Conservation (phyloP, 2,797 vertebrate species). For the Pantherophis alleghaniensis region DNA sequence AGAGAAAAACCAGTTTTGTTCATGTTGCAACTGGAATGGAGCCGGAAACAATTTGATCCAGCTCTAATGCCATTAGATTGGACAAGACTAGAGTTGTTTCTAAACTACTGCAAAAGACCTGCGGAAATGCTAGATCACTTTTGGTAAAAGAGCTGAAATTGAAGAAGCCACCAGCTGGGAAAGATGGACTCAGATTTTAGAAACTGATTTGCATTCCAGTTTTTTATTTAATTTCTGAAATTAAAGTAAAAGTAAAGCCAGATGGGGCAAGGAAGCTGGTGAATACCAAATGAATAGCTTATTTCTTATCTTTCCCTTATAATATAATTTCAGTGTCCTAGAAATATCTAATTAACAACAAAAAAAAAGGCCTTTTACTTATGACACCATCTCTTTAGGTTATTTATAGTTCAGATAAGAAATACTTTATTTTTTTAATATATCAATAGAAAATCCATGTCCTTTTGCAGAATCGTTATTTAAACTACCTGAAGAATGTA, state of each 20-base stretch:
- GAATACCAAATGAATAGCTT: background rate
- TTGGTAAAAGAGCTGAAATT: background rate
- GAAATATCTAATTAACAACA: background rate
- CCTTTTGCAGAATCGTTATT: conserved; percentile 55
- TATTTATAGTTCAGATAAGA: conserved; percentile 66
- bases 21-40: background rate
- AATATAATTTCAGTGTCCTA: conserved; percentile 5
- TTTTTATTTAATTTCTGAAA: background rate
- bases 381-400: conserved; percentile 53
- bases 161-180: background rate
- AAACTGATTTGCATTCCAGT: background rate
- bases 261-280: background rate
- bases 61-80: background rate
- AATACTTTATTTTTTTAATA: conserved; percentile 31
- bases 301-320: background rate
- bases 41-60: background rate
- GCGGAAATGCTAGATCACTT: background rate
- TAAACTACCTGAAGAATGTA: conserved; percentile 56
- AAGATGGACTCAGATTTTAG: background rate
- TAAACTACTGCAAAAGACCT: background rate
- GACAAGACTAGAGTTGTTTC: background rate
- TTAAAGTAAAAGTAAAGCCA: background rate
- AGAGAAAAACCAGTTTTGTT: background rate
- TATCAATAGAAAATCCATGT: conserved; percentile 59
- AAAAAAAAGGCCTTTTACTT: conserved; percentile 27